Percentiles rank a stretch among this genome's conserved stretches.
Conservation (phyloP, 2,113 vertebrate genomes). For the Chlorodrepanis virens region DNA sequence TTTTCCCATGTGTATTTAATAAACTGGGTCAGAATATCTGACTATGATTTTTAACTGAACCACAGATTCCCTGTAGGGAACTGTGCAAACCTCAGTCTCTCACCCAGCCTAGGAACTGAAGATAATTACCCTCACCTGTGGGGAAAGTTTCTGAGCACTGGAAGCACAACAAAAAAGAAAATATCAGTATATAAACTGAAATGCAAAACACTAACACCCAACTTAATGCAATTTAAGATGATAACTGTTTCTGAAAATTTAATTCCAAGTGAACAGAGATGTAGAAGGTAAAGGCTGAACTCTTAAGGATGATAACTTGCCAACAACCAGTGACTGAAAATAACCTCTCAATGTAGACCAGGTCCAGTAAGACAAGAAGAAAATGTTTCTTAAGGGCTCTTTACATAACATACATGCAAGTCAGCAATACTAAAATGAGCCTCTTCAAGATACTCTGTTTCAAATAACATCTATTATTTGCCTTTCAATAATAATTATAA, state of each 20-base stretch:
- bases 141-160: neutral
- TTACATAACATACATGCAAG: neutral
- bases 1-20: constrained; percentile 21
- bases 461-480: neutral
- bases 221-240: neutral
- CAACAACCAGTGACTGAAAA: neutral
- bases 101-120: neutral
- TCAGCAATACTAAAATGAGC: neutral
- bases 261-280: neutral
- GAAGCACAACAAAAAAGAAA: neutral
- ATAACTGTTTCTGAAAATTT: neutral
- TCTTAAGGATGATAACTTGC: neutral
- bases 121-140: constrained; percentile 23
- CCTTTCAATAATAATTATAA: neutral
- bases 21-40: constrained; percentile 45
- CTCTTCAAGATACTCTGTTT: neutral
- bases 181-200: neutral
- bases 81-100: constrained; percentile 3
- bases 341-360: neutral
- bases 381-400: neutral
- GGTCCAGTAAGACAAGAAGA: neutral
- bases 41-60: neutral
- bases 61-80: neutral
- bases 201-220: neutral
- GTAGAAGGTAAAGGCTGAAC: neutral